Evolutionary conservation across 2,888 invertebrate genomes (phyloP).

Genomic region (Disparrhopalites patrizii): DNA sequence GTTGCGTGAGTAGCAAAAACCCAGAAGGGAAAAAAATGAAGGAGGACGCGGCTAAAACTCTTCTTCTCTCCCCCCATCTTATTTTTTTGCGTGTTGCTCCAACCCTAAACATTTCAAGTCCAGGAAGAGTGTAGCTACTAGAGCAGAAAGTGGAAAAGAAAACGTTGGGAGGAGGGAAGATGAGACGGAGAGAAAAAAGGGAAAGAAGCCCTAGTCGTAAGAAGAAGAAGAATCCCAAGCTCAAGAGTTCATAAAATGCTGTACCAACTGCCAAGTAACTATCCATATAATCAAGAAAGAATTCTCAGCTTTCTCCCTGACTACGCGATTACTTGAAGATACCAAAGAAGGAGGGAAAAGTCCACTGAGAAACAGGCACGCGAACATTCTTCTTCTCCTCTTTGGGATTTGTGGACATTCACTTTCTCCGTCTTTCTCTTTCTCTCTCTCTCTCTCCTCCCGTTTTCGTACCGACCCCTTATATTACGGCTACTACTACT

Average conservation of each 20-base stretch:
- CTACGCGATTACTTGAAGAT: too few species aligned
- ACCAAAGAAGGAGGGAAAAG: neutral
- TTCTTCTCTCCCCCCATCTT: too few species aligned
- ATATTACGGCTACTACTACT: too few species aligned
- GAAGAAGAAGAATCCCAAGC: constrained; percentile 27
- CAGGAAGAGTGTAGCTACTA: too few species aligned
- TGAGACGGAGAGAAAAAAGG: constrained; percentile 22
- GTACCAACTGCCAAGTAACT: neutral
- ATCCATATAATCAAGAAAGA: neutral
- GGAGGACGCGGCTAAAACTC: too few species aligned
- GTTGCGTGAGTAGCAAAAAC: constrained; percentile 17
- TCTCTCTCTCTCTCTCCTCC: neutral
- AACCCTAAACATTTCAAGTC: too few species aligned
- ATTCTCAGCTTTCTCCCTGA: too few species aligned
- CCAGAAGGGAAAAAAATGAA: too few species aligned
- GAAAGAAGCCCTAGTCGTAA: too few species aligned
- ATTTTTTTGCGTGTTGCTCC: too few species aligned
- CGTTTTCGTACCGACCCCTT: too few species aligned
- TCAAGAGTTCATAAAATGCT: constrained; percentile 35
- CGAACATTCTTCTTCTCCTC: neutral
- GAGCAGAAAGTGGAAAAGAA: too few species aligned
- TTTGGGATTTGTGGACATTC: neutral
- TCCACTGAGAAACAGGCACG: neutral
- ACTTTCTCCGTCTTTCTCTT: neutral
- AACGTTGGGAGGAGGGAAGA: constrained; percentile 15